Base-by-base conservation (phyloP, 2,888 invertebrate species). In the Ferrisia virgata region DNA sequence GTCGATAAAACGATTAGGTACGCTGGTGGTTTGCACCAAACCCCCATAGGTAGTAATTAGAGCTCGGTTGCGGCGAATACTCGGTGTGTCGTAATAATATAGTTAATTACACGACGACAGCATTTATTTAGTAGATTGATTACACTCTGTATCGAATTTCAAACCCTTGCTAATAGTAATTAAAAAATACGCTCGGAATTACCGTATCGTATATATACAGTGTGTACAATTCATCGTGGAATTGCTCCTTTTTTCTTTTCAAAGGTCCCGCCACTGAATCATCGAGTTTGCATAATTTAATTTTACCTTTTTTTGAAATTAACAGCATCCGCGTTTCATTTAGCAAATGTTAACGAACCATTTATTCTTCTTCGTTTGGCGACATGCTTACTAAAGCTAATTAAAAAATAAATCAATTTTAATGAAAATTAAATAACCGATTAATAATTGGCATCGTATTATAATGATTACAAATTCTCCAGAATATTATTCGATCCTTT, bases 91-190 rank as follows among this genome's bases (percentile, higher is more conserved):
- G 15, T 64, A 28, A 28, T 28, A 28, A 11, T 64, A 28, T 15
- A 28, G 64, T 64, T 64, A 64, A 64, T 64, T 64, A 64, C 15
- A 28, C 64, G 28, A 64, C 64, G 64, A 64, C 28, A 64, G 28
- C 64, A 15, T 64, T 64, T 64, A 64, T 64, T 64, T 64, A 64
- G 64, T 64, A 64, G 64, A 64, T 64, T 25, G 64, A 64, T 64
- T 64, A 64, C 15, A 64, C 15, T n/a, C n/a, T 5, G 64, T 64
- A 28, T 64, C 64, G 64, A 64, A 64, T 28, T 64, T 64, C 28
- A 13, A 64, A 64, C 64, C 64, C 28, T 64, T 28, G 28, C 28
- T 64, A 64, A 64, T 13, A 15, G 28, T 64, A 28, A 64, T 64
- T 64, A 64, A 64, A 64, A 64, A 64, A 64, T 64, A 64, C 31